Percentiles rank a stretch among this genome's conserved stretches.
Evolutionary conservation across 2,113 vertebrate species (phyloP).

Genomic region (Numenius arquata): DNA sequence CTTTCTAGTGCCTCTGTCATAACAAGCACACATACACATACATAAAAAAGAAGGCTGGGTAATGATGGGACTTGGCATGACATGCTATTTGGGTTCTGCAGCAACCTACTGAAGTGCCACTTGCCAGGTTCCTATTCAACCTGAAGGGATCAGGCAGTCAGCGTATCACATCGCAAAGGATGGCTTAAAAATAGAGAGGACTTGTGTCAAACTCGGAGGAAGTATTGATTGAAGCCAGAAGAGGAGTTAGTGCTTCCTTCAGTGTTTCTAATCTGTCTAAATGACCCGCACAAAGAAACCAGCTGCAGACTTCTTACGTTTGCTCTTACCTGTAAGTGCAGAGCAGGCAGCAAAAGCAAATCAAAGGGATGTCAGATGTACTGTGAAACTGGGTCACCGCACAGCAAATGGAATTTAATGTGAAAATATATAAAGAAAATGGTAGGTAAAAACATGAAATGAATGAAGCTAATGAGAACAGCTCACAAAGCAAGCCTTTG

Average conservation of each 20-base stretch:
- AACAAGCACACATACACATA: neutral
- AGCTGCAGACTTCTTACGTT: neutral
- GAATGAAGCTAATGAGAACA: constrained; percentile 33
- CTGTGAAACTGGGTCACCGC: constrained; percentile 67
- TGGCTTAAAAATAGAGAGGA: constrained; percentile 61
- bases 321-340: constrained; percentile 35
- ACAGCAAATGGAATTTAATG: constrained; percentile 47
- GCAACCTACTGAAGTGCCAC: constrained; percentile 46
- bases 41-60: neutral
- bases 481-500: constrained; percentile 4
- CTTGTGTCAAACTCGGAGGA: constrained; percentile 46
- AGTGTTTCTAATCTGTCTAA: constrained; percentile 50
- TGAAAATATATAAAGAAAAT: constrained; percentile 36
- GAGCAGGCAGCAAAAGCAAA: constrained; percentile 42
- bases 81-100: constrained; percentile 32
- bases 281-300: constrained; percentile 21
- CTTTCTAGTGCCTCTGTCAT: neutral
- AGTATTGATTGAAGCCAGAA: constrained; percentile 48
- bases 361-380: constrained; percentile 59
- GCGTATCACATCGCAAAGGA: neutral
- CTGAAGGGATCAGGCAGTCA: constrained; percentile 44
- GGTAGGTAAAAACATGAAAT: constrained; percentile 41
- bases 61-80: constrained; percentile 1
- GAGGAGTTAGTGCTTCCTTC: constrained; percentile 48
- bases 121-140: constrained; percentile 48